phyloP scores from a whole-genome alignment of 2,797 vertebrate species.

The Erithacus rubecula region DNA sequence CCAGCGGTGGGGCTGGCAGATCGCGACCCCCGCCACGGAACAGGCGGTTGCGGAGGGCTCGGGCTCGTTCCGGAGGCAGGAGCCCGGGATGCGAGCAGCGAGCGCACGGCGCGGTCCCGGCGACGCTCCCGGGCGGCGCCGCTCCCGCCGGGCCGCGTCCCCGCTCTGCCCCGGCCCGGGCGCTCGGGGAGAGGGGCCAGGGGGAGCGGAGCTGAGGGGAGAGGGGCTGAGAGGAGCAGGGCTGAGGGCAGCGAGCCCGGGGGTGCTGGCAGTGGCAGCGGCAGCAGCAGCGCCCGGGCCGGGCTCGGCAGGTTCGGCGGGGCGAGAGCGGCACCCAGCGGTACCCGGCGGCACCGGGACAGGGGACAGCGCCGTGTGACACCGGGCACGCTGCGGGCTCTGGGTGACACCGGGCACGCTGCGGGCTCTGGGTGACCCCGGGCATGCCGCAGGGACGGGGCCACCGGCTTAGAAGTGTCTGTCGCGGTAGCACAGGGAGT shows the following conservation, averaged over 20 bases:
- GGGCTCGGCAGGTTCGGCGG: not conserved
- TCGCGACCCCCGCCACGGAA: fast-evolving
- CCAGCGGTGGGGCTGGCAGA: not conserved
- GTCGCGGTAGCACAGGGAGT: fast-evolving
- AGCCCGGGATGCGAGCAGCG: fast-evolving
- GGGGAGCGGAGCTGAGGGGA: too few relatives aligned
- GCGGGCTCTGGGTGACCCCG: fast-evolving
- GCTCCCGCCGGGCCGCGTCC: not conserved
- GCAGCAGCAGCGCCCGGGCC: too few relatives aligned
- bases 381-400: not conserved
- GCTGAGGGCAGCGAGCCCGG: too few relatives aligned
- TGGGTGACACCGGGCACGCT: fast-evolving
- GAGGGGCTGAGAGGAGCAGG: not conserved
- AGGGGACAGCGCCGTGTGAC: not conserved
- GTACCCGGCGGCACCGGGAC: not conserved
- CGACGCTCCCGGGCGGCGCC: not conserved
- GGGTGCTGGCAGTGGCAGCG: not conserved
- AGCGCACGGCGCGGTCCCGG: not conserved
- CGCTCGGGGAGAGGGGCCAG: not conserved
- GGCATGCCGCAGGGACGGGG: fast-evolving
- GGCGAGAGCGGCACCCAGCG: slow-evolving; percentile 1
- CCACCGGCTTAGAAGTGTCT: fast-evolving
- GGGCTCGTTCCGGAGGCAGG: not conserved
- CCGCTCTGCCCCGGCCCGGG: not conserved
- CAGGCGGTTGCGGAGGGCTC: not conserved